These are phyloP conservation scores for Apomyelois bistriatella DNA, from an alignment of 2,888 invertebrate species.

Conservation along the genomic window DNA sequence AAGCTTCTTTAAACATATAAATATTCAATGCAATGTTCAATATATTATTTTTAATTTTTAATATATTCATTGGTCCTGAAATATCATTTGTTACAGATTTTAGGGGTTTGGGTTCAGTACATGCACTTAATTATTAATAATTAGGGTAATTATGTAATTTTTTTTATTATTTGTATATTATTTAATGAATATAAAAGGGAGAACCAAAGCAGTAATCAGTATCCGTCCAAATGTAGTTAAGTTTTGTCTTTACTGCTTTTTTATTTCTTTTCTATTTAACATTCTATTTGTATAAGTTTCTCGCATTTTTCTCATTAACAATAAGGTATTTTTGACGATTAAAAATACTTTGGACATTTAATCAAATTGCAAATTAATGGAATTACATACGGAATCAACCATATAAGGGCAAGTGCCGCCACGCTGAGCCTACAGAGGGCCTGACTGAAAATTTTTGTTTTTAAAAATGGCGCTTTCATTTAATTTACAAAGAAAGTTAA, in stretches of 20 bases:
- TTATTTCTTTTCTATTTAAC: constrained; percentile 28
- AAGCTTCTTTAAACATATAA: too few species aligned
- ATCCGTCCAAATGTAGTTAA: constrained; percentile 78
- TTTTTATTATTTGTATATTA: constrained; percentile 19
- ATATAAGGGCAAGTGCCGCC: too few species aligned
- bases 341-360: neutral
- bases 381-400: too few species aligned
- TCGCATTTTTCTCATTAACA: neutral
- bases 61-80: neutral
- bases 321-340: neutral
- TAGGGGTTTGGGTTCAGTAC: neutral
- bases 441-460: too few species aligned
- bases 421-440: too few species aligned
- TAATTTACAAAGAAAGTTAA: neutral
- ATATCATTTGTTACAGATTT: neutral
- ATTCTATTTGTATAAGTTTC: constrained; percentile 40
- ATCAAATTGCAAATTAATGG: neutral
- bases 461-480: neutral
- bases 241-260: constrained; percentile 37
- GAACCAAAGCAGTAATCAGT: constrained; percentile 79
- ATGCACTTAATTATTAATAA: constrained; percentile 1
- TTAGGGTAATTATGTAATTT: constrained; percentile 17
- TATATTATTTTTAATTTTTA: neutral
- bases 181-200: constrained; percentile 38
- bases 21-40: neutral